phyloP scores from a whole-genome alignment of 2,888 invertebrate species.

The Amiota communis region DNA sequence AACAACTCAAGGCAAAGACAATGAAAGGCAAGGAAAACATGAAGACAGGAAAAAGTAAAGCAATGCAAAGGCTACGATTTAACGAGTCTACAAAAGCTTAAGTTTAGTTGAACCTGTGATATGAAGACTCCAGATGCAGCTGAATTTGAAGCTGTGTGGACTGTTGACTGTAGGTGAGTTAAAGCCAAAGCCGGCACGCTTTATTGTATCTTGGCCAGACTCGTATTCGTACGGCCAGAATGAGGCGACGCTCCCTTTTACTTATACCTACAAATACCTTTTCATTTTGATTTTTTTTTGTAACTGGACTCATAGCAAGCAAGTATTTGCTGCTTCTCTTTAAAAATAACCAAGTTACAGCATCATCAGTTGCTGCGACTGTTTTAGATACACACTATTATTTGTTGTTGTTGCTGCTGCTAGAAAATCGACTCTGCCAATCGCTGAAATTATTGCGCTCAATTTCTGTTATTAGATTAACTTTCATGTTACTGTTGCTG shows the following conservation, averaged over 20 bases:
- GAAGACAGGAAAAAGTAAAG: neutral
- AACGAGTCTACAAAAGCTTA: neutral
- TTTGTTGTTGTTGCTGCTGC: slow-evolving; percentile 16
- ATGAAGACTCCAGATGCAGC: neutral
- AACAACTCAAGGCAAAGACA: neutral
- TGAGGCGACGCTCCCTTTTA: slow-evolving; percentile 61
- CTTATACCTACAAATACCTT: slow-evolving; percentile 32
- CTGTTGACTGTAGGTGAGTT: neutral
- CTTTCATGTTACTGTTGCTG: slow-evolving; percentile 59
- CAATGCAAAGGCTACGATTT: neutral
- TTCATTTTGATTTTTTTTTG: slow-evolving; percentile 6
- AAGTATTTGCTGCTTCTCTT: neutral
- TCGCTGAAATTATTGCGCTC: slow-evolving; percentile 69
- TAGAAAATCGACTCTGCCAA: slow-evolving; percentile 64
- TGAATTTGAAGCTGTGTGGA: slow-evolving; percentile 24
- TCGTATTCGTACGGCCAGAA: neutral
- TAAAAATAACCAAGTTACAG: neutral
- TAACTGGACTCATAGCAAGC: neutral
- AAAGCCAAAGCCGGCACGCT: slow-evolving; percentile 24
- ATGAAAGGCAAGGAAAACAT: too few relatives aligned
- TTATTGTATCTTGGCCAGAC: slow-evolving; percentile 4
- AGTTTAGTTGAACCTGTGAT: neutral
- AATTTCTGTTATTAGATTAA: slow-evolving; percentile 70
- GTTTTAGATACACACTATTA: neutral
- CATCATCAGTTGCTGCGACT: neutral